A percentile compares a stretch with the other conserved stretches of the same genome.
These are phyloP conservation scores for Diarsia rubi DNA, from an alignment of 2,888 invertebrate species.

Conservation along the genomic window DNA sequence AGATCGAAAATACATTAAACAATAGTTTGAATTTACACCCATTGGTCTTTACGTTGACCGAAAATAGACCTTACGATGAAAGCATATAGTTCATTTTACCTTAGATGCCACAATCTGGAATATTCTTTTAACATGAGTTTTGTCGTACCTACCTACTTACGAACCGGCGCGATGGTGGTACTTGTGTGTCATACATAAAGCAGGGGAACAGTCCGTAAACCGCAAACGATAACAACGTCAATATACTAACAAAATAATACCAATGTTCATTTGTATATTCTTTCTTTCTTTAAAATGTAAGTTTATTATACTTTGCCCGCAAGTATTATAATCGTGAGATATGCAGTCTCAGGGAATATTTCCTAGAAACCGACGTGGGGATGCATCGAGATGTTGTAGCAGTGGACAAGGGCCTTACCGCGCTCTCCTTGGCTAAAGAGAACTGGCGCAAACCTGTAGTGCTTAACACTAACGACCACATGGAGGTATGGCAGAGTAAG, in stretches of 20 bases:
- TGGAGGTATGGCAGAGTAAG: no score
- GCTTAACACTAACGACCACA: no score
- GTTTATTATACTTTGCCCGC: no score
- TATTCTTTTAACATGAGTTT: slow-evolving; percentile 12
- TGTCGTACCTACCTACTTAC: background rate
- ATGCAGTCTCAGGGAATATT: no score
- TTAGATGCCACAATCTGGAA: slow-evolving; percentile 38
- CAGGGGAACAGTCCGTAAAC: slow-evolving; percentile 23
- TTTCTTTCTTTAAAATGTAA: no score
- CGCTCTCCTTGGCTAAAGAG: no score
- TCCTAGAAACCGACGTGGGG: no score
- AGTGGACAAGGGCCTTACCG: no score
- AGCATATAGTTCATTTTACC: background rate
- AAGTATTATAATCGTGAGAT: no score
- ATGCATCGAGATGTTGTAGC: no score
- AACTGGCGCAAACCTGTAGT: no score
- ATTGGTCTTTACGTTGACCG: background rate
- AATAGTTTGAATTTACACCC: background rate
- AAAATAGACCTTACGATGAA: background rate
- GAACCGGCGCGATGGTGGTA: background rate
- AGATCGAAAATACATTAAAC: background rate
- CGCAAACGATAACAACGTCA: slow-evolving; percentile 45
- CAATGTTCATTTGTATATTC: background rate
- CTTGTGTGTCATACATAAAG: background rate
- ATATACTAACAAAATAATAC: background rate